Evolutionary conservation across 2,113 vertebrate genomes (phyloP).

Genomic region (Tragelaphus scriptus): DNA sequence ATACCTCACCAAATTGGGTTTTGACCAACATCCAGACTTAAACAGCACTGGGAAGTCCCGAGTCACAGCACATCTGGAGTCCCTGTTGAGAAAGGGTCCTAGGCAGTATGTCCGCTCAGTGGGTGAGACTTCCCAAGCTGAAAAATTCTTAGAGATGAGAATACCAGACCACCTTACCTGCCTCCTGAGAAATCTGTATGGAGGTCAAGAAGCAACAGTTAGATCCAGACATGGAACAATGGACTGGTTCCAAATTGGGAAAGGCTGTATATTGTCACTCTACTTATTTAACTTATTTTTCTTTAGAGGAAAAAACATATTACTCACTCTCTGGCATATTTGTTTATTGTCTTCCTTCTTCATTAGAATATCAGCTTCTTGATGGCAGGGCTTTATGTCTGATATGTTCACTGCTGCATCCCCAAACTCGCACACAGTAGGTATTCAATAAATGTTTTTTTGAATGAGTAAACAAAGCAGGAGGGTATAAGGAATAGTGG

Average conservation of each 20-base stretch:
- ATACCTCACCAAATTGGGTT: background rate
- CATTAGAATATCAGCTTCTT: background rate
- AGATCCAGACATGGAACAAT: background rate
- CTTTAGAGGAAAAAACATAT: background rate
- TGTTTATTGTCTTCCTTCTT: background rate
- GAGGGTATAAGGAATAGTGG: background rate
- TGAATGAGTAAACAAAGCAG: background rate
- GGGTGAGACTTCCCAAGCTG: background rate
- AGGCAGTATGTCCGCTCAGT: background rate
- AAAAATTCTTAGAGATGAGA: background rate
- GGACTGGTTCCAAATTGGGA: background rate
- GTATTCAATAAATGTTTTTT: background rate
- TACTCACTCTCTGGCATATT: background rate
- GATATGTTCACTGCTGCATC: background rate
- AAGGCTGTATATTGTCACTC: background rate
- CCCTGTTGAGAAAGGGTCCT: background rate
- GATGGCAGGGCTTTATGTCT: background rate
- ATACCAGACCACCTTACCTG: background rate
- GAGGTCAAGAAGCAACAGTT: background rate
- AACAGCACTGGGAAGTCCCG: background rate
- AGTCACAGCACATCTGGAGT: background rate
- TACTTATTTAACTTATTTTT: background rate
- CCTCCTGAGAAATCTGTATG: background rate
- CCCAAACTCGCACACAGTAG: background rate
- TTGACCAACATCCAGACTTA: background rate